Evolutionary conservation across 2,113 vertebrate species (phyloP).

Genomic region (Fulmarus glacialis): DNA sequence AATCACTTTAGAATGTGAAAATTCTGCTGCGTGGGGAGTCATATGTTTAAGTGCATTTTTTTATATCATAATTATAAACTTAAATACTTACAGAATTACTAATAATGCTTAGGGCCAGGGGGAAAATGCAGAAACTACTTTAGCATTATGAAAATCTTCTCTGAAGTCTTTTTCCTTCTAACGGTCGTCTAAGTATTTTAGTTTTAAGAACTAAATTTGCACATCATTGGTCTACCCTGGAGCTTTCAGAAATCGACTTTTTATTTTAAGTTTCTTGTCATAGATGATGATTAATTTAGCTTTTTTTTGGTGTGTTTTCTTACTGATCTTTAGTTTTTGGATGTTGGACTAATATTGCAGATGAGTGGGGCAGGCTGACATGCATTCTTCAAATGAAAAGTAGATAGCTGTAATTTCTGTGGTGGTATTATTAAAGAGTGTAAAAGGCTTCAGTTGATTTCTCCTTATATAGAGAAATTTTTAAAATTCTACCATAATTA

Average conservation of each 20-base stretch:
- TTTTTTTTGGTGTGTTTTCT: background rate
- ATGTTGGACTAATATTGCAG: background rate
- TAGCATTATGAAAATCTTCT: background rate
- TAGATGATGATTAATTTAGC: background rate
- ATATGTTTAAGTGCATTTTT: background rate
- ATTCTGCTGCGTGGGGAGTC: background rate
- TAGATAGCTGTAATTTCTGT: background rate
- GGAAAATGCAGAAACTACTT: background rate
- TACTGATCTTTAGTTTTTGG: background rate
- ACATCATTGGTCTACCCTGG: background rate
- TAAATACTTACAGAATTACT: background rate
- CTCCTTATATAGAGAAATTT: background rate
- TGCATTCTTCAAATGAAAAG: background rate
- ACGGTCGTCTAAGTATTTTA: background rate
- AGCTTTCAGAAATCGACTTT: background rate
- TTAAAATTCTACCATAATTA: background rate
- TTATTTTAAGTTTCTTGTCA: background rate
- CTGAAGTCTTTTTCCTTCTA: background rate
- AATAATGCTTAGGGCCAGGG: fast-evolving
- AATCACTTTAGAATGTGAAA: background rate
- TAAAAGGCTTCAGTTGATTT: background rate
- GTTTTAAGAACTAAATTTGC: background rate
- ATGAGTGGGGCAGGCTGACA: background rate
- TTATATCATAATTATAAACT: background rate
- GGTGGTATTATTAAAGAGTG: background rate